Percentiles rank a stretch among this genome's conserved stretches.
phyloP scores from a whole-genome alignment of 2,113 vertebrate species.

The Corynorhinus townsendii region DNA sequence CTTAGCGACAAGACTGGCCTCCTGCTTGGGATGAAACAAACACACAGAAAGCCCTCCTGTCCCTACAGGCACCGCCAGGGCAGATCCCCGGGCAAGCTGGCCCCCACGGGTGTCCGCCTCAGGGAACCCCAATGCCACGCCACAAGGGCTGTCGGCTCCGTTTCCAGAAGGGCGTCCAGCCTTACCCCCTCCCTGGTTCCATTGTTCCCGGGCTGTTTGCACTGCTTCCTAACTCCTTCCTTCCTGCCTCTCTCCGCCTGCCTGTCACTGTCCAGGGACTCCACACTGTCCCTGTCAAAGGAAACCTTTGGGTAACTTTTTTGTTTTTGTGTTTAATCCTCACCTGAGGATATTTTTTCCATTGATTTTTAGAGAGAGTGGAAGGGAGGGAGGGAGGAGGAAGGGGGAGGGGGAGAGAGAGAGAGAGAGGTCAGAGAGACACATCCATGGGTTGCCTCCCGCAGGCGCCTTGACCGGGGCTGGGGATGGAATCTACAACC shows the following conservation, averaged over 20 bases:
- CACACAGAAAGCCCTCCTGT: neutral
- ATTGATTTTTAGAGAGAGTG: too few species aligned
- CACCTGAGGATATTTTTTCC: too few species aligned
- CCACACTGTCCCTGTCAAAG: neutral
- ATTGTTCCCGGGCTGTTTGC: neutral
- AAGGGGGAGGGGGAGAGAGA: too few species aligned
- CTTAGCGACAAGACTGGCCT: slow-evolving; percentile 10
- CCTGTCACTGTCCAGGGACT: neutral
- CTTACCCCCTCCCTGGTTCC: neutral
- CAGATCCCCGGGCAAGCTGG: neutral
- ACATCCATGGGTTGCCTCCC: too few species aligned
- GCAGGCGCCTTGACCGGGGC: too few species aligned
- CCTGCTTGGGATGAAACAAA: neutral
- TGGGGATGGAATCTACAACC: too few species aligned
- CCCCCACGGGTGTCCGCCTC: neutral
- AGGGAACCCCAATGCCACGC: neutral
- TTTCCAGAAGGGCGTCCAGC: neutral
- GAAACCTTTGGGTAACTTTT: neutral
- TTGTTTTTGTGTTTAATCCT: too few species aligned
- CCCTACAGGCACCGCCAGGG: slow-evolving; percentile 10
- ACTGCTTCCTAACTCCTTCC: neutral
- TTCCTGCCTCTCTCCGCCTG: neutral
- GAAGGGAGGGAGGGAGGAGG: too few species aligned
- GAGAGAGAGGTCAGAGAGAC: too few species aligned
- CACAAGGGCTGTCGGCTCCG: neutral